Percentiles rank a stretch among this genome's conserved stretches.
Conservation (phyloP, 2,113 vertebrate genomes). For the Platichthys stellatus region DNA sequence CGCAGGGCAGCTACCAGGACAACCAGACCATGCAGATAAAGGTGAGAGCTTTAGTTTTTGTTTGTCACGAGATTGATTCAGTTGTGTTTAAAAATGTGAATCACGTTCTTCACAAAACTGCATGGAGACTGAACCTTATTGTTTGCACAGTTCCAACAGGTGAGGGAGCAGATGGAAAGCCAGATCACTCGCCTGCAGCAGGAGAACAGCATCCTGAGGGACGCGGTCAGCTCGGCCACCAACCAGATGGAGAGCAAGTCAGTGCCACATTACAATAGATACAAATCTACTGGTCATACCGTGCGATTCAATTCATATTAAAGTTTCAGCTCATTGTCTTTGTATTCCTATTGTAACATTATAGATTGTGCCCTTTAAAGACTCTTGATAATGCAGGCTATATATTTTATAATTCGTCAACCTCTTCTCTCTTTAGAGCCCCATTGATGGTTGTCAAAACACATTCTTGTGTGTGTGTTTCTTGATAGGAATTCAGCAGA, state of each 20-base stretch:
- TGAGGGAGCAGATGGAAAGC: slow-evolving; percentile 93
- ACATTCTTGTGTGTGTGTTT: slow-evolving; percentile 6
- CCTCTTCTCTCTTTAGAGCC: not conserved
- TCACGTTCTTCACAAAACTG: not conserved
- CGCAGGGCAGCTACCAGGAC: slow-evolving; percentile 91
- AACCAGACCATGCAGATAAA: slow-evolving; percentile 93
- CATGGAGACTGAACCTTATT: not conserved
- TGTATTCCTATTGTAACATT: not conserved
- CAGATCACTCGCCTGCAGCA: slow-evolving; percentile 95
- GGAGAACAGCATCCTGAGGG: slow-evolving; percentile 95
- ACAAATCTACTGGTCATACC: not conserved
- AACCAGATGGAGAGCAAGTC: slow-evolving; percentile 98
- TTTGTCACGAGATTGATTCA: not conserved
- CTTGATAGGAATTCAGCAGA: slow-evolving; percentile 90
- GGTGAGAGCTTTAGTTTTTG: slow-evolving; percentile 73
- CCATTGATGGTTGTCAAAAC: slow-evolving; percentile 7
- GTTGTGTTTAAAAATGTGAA: not conserved
- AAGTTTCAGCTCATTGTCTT: slow-evolving; percentile 8
- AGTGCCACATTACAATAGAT: slow-evolving; percentile 63
- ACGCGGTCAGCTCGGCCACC: slow-evolving; percentile 97
- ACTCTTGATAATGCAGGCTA: slow-evolving; percentile 2
- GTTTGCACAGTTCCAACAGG: slow-evolving; percentile 88
- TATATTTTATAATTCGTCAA: slow-evolving; percentile 1
- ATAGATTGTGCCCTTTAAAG: not conserved
- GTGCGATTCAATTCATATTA: not conserved